Evolutionary conservation across 2,113 vertebrate species (phyloP).

Genomic region (Grallaria varia): DNA sequence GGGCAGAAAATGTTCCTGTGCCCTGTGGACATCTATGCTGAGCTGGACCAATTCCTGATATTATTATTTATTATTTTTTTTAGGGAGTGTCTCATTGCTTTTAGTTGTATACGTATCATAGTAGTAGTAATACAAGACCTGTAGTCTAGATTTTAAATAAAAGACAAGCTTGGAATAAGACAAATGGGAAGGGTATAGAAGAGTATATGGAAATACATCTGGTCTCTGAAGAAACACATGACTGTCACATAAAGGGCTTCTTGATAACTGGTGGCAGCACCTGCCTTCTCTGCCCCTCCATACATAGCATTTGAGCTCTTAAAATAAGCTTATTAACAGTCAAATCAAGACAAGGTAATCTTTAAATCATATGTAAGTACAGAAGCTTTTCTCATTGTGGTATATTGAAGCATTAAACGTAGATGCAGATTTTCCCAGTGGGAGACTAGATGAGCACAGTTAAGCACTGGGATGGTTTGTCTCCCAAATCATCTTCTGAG

Average conservation of each 20-base stretch:
- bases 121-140: background rate
- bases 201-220: background rate
- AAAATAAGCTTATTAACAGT: conserved; percentile 41
- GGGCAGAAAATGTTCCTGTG: background rate
- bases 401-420: background rate
- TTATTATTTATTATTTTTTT: background rate
- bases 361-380: conserved; percentile 38
- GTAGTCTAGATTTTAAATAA: background rate
- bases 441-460: conserved; percentile 13
- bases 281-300: background rate
- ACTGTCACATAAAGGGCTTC: background rate
- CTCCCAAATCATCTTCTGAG: conserved; percentile 6
- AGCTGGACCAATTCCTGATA: background rate
- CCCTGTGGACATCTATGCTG: background rate
- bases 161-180: background rate
- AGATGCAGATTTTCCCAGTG: background rate
- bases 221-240: background rate
- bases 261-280: background rate
- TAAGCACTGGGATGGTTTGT: background rate
- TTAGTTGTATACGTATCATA: background rate
- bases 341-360: conserved; percentile 23
- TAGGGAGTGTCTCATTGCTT: background rate
- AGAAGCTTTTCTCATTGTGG: background rate
- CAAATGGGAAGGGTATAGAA: background rate
- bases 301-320: background rate